Percentiles rank a stretch among this genome's conserved stretches.
Evolutionary conservation across 2,797 vertebrate species (phyloP).

Genomic region (Yasuhikotakia modesta): DNA sequence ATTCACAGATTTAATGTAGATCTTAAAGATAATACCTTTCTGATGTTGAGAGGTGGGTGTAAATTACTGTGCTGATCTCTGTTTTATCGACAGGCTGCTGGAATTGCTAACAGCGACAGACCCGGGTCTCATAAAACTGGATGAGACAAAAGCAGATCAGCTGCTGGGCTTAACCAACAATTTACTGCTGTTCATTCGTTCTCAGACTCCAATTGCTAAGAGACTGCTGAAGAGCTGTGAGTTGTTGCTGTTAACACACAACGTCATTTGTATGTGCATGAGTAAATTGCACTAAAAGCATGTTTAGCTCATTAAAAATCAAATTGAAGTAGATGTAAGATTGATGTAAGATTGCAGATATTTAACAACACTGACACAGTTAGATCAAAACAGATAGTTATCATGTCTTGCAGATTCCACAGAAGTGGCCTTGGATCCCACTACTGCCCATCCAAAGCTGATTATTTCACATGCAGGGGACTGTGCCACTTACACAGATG

Average conservation of each 20-base stretch:
- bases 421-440: slow-evolving; percentile 71
- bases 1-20: background rate
- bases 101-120: slow-evolving; percentile 69
- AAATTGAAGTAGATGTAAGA: background rate
- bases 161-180: slow-evolving; percentile 73
- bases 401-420: slow-evolving; percentile 67
- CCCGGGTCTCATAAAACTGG: slow-evolving; percentile 71
- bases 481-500: slow-evolving; percentile 71
- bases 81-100: slow-evolving; percentile 63
- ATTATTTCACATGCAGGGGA: slow-evolving; percentile 71
- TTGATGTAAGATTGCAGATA: background rate
- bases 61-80: slow-evolving; percentile 14
- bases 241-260: slow-evolving; percentile 37
- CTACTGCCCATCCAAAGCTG: slow-evolving; percentile 77
- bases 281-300: background rate
- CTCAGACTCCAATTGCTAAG: slow-evolving; percentile 74
- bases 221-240: slow-evolving; percentile 75
- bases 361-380: background rate
- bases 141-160: slow-evolving; percentile 75
- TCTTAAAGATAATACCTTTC: background rate
- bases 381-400: background rate
- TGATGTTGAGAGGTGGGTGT: background rate
- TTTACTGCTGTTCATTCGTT: slow-evolving; percentile 72
- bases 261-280: background rate
- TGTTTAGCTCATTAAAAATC: no score